A percentile compares a stretch with the other conserved stretches of the same genome.
Evolutionary conservation across 2,113 vertebrate species (phyloP).

Genomic region (Motacilla tschutschensis): DNA sequence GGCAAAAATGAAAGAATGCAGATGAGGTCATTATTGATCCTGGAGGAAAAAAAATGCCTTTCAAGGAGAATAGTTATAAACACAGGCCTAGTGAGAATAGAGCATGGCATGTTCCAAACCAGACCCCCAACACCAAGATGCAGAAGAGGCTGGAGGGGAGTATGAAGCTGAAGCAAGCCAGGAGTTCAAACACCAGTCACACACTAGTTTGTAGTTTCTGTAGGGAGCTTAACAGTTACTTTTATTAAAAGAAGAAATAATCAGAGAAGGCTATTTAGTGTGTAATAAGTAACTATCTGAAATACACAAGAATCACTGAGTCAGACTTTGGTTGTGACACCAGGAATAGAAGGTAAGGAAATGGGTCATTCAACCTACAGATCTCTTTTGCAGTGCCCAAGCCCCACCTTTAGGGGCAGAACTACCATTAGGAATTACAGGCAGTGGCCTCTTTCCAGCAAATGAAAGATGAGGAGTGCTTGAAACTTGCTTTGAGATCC

Average conservation of each 20-base stretch:
- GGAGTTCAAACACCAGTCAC: not conserved
- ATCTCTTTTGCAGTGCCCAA: not conserved
- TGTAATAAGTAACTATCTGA: not conserved
- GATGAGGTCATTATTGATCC: not conserved
- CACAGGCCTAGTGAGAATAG: not conserved
- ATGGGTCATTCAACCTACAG: not conserved
- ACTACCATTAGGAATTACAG: not conserved
- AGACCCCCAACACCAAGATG: not conserved
- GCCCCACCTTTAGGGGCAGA: conserved; percentile 17
- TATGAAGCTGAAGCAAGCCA: not conserved
- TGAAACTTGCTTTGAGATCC: not conserved
- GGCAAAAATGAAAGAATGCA: not conserved
- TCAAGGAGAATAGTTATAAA: not conserved
- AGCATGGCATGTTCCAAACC: not conserved
- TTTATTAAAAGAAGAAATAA: not conserved
- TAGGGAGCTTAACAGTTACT: not conserved
- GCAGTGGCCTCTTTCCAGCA: not conserved
- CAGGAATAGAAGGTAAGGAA: not conserved
- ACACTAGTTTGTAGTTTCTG: not conserved
- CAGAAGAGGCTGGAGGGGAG: not conserved
- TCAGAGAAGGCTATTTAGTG: not conserved
- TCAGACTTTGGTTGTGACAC: not conserved
- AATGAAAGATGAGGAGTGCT: not conserved
- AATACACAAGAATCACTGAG: not conserved
- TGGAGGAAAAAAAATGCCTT: not conserved